These are phyloP conservation scores for Hystrix brachyura DNA, from an alignment of 2,113 vertebrate genomes.

Conservation along the genomic window DNA sequence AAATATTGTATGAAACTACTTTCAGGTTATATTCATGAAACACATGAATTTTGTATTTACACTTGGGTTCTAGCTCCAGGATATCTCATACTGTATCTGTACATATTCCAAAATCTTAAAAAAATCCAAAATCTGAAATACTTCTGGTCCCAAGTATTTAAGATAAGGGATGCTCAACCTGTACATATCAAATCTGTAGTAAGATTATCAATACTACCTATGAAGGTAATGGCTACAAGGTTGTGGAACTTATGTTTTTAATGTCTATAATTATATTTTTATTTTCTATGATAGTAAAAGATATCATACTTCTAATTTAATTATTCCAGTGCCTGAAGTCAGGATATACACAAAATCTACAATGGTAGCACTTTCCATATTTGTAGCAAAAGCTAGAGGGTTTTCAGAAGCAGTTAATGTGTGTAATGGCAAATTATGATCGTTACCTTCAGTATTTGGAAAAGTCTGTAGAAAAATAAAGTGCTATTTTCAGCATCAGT, in stretches of 20 bases:
- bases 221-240: not conserved
- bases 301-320: not conserved
- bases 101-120: not conserved
- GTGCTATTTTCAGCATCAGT: not conserved
- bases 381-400: not conserved
- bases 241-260: not conserved
- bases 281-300: constrained; percentile 7
- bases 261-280: not conserved
- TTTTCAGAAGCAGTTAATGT: constrained; percentile 16
- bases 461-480: constrained; percentile 37
- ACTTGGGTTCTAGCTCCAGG: no score
- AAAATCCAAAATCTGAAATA: not conserved
- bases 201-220: not conserved
- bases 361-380: not conserved
- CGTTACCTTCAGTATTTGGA: not conserved
- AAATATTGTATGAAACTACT: not conserved
- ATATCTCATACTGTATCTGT: not conserved
- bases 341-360: constrained; percentile 1
- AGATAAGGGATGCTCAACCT: not conserved
- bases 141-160: not conserved
- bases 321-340: not conserved
- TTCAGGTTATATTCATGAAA: not conserved
- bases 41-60: not conserved
- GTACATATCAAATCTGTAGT: not conserved
- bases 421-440: not conserved